Evolutionary conservation across 64 coral and sea anemone genomes (phyloP), one percentile per base, ranked within the genome.

Genomic region (Porites australiensis): DNA sequence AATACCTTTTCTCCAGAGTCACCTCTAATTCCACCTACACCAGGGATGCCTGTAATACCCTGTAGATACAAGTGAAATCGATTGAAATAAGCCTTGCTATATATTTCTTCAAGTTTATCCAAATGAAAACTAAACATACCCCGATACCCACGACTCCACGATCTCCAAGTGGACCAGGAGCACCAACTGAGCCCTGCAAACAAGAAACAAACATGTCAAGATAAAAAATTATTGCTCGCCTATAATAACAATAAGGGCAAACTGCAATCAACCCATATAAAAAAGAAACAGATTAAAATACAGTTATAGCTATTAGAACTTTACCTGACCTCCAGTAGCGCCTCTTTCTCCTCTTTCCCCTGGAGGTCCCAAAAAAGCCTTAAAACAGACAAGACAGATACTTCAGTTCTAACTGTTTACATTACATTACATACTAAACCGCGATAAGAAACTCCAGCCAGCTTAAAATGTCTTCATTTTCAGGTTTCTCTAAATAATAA

Each of bases 281-380:
- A 37, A 57, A 57, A 57, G 54, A 7, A 57, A 9, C 12, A 57
- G 7, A 57, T 57, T 57, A 9, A 57, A 67, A 64, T 37, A 37
- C 62, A 52, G 65, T 10, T 58, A 45, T 85, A 85, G 58, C 21
- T 76, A 64, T 27, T 61, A 78, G 91, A 79, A 93, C 82, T 93
- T 93, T 93, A 93, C 91, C 91, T 93, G 91, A 93, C 91, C 91
- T 93, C 91, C 91, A 50, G 85, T 81, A 18, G 91, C 69, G 83
- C 91, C 91, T 74, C 54, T 70, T 6, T 70, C 82, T 87, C 91
- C 91, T 87, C 50, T 93, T 15, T 44, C 58, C 61, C 91, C 91
- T 16, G 7, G 44, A 79, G 73, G 59, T 27, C 91, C 72, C 9
- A 20, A 61, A 21, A 77, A 47, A 20, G 49, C 91, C 91, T 93